Percentiles rank a stretch among this genome's conserved stretches.
These are phyloP conservation scores for Lordiphosa andalusiaca DNA, from an alignment of 2,888 invertebrate genomes.

Conservation along the genomic window DNA sequence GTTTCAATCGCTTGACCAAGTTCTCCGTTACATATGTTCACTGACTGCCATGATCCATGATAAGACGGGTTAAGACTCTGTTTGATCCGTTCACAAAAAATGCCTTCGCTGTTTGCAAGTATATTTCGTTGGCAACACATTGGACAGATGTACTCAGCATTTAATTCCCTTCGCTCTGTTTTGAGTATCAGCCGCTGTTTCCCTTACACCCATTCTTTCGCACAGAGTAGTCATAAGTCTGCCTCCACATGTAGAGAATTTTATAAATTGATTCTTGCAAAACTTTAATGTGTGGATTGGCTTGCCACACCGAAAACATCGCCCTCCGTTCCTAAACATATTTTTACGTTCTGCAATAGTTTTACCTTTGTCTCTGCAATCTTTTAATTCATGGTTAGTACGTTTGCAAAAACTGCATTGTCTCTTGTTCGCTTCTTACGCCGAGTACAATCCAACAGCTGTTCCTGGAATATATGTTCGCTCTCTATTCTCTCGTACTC, in stretches of 20 bases:
- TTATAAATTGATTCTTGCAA: no score
- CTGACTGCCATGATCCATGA: no score
- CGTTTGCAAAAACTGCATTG: background rate
- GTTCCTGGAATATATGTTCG: background rate
- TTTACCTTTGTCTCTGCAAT: background rate
- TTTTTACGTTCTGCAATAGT: background rate
- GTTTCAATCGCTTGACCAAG: no score
- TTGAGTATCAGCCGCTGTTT: no score
- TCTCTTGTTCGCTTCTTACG: background rate
- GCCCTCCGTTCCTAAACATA: background rate
- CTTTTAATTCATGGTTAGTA: background rate
- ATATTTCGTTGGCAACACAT: conserved; percentile 1
- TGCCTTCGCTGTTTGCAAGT: conserved; percentile 3
- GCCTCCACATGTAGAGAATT: no score
- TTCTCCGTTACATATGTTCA: no score
- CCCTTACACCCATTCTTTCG: no score
- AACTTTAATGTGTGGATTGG: background rate
- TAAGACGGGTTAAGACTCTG: background rate
- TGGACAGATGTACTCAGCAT: background rate
- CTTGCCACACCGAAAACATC: background rate
- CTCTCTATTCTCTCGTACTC: background rate
- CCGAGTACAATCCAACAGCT: background rate
- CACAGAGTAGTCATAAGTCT: no score
- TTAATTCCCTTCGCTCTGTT: background rate
- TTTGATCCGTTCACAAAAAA: background rate